Evolutionary conservation across 2,797 vertebrate genomes (phyloP).

Genomic region (Paratrypauchen microcephalus): DNA sequence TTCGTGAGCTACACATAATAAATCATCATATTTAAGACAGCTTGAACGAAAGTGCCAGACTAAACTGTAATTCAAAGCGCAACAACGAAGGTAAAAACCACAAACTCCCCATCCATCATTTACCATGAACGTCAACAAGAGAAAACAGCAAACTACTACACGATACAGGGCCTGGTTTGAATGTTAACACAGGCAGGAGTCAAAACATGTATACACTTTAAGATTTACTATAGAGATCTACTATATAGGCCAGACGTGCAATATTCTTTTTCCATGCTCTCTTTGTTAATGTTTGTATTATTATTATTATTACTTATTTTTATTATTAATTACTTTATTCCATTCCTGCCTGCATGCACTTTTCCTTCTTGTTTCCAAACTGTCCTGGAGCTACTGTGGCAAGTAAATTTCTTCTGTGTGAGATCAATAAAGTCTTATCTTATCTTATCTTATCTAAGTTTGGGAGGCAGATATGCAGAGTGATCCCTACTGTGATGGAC

Average conservation of each 20-base stretch:
- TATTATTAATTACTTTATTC: too few species aligned
- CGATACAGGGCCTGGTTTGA: background rate
- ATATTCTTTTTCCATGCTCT: too few species aligned
- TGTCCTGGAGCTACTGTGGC: too few species aligned
- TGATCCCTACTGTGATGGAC: background rate
- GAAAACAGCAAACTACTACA: background rate
- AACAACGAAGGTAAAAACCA: slow-evolving; percentile 12
- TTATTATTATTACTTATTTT: too few species aligned
- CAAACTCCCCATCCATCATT: background rate
- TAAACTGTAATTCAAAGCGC: slow-evolving; percentile 3
- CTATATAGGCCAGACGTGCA: too few species aligned
- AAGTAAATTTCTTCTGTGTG: too few species aligned
- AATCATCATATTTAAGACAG: slow-evolving; percentile 8
- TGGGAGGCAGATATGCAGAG: slow-evolving; percentile 9
- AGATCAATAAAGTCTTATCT: too few species aligned
- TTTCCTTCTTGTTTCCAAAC: too few species aligned
- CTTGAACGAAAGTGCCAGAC: background rate
- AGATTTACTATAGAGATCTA: too few species aligned
- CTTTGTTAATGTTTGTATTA: too few species aligned
- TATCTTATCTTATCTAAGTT: too few species aligned
- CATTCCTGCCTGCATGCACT: too few species aligned
- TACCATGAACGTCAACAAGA: slow-evolving; percentile 8
- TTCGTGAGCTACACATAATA: background rate
- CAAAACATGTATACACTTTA: slow-evolving; percentile 1
- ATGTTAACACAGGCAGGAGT: background rate